Evolutionary conservation across 2,888 invertebrate species (phyloP), one percentile per base, ranked within the genome.

Genomic region (Phytoseiulus persimilis): DNA sequence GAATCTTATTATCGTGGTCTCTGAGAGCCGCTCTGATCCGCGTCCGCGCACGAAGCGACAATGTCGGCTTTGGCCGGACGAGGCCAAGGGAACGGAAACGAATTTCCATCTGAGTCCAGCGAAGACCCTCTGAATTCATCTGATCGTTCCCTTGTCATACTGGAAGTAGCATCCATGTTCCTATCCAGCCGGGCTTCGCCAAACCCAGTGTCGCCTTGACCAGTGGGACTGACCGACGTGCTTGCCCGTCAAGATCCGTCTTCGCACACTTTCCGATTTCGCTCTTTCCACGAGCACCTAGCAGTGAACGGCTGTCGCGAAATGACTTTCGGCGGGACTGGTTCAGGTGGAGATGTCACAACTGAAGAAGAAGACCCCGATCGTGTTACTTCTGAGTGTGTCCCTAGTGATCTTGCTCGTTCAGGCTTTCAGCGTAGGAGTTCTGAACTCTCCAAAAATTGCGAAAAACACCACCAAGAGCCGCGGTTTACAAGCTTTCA

Each of bases 401-500:
- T 23, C 18, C 1, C 28, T 65, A 2, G 65, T 65, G 65, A 65
- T 65, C 18, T 23, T 65, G 11, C 28, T 65, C 11, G 9, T 65
- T 14, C 65, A 18, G 1, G 18, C 65, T 65, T 65, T 65, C 28
- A 23, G 18, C 18, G 18, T 14, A 6, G 65, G 28, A 23, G 65
- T 65, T 23, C 65, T 1, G 9, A 9, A 39, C 9, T 39, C 39
- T 9, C 39, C 39, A 9, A 39, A 23, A 18, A 28, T 18, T 18
- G 18, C 1, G 65, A 28, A 65, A 23, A 65, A 23, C 5, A 23
- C 1, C 18, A n/a, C 9, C 33, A 87, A 87, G n/a, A 33, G 87
- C 33, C 45, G 39, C 9, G 87, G 87, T n/a, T 14, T 87, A 31
- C n/a, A 45, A 33, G 87, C 87, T n/a, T 87, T 87, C 33, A 32